phyloP scores from a whole-genome alignment of 2,888 invertebrate genomes.

The Synanthedon myopaeformis region DNA sequence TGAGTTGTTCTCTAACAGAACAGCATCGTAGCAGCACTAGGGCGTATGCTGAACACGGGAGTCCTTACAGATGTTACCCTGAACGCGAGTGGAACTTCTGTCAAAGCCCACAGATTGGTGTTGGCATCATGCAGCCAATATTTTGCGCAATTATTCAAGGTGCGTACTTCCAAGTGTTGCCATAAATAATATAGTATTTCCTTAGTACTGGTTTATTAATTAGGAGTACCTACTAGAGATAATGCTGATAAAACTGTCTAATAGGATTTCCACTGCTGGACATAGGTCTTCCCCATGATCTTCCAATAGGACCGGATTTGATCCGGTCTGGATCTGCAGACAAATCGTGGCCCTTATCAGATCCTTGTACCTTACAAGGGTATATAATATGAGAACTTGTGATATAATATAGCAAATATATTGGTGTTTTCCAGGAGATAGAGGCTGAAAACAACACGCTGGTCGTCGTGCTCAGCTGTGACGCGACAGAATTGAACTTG shows the following conservation, averaged over 20 bases:
- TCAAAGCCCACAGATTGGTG: slow-evolving; percentile 87
- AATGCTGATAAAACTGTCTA: too few species aligned
- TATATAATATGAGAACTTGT: too few species aligned
- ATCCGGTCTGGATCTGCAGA: too few species aligned
- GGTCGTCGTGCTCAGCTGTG: slow-evolving; percentile 78
- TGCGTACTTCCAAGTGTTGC: slow-evolving; percentile 35
- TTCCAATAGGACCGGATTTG: too few species aligned
- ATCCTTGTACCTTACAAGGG: too few species aligned
- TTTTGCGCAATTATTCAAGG: slow-evolving; percentile 87
- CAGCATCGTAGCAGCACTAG: slow-evolving; percentile 81
- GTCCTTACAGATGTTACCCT: slow-evolving; percentile 89
- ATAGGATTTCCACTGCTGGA: too few species aligned
- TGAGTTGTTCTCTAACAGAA: slow-evolving; percentile 46
- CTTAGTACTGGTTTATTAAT: not conserved
- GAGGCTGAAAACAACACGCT: slow-evolving; percentile 77
- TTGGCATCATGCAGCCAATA: slow-evolving; percentile 92
- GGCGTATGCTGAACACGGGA: slow-evolving; percentile 82
- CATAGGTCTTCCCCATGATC: too few species aligned
- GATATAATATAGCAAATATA: too few species aligned
- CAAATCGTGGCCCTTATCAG: too few species aligned
- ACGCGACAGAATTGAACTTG: slow-evolving; percentile 77
- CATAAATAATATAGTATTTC: not conserved
- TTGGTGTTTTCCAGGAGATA: slow-evolving; percentile 68
- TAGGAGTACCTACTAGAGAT: too few species aligned
- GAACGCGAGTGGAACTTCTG: slow-evolving; percentile 85